Percentiles rank a stretch among this genome's conserved stretches.
These are phyloP conservation scores for Drosophila birchii DNA, from an alignment of 2,888 invertebrate species.

Conservation along the genomic window DNA sequence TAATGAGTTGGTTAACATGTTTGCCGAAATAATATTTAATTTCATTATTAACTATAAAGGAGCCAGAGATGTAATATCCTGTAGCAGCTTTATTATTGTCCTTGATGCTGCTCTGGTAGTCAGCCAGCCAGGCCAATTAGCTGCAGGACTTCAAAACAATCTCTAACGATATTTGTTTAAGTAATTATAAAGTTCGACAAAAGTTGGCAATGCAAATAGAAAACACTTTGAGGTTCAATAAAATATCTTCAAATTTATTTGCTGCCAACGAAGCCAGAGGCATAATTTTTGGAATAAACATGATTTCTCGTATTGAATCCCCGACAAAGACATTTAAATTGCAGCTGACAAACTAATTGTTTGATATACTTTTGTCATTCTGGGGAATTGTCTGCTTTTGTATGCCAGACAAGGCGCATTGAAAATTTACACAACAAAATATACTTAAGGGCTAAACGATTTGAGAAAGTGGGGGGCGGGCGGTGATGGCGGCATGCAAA, in stretches of 20 bases:
- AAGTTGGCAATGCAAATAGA: conserved; percentile 8
- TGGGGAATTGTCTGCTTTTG: conserved; percentile 55
- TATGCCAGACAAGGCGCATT: conserved; percentile 64
- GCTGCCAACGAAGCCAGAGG: not conserved
- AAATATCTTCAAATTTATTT: conserved; percentile 6
- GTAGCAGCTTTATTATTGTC: not conserved
- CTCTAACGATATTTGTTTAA: conserved; percentile 10
- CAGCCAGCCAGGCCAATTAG: conserved; percentile 5
- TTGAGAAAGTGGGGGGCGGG: conserved; percentile 40
- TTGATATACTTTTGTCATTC: conserved; percentile 59
- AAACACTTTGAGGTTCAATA: conserved; percentile 12
- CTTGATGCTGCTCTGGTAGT: not conserved
- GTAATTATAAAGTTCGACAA: conserved; percentile 19
- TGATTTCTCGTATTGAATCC: conserved; percentile 10
- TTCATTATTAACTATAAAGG: conserved; percentile 2
- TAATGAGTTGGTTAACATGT: conserved; percentile 22
- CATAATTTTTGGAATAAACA: conserved; percentile 29
- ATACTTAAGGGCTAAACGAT: conserved; percentile 73
- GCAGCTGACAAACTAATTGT: conserved; percentile 29
- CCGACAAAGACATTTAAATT: conserved; percentile 40
- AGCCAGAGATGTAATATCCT: not conserved
- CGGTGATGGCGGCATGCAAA: conserved; percentile 30
- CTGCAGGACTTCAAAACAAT: conserved; percentile 4
- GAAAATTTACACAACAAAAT: conserved; percentile 75
- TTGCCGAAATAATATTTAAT: conserved; percentile 15